phyloP scores from a whole-genome alignment of 2,888 invertebrate species.

The Lasioglossum lativentre region DNA sequence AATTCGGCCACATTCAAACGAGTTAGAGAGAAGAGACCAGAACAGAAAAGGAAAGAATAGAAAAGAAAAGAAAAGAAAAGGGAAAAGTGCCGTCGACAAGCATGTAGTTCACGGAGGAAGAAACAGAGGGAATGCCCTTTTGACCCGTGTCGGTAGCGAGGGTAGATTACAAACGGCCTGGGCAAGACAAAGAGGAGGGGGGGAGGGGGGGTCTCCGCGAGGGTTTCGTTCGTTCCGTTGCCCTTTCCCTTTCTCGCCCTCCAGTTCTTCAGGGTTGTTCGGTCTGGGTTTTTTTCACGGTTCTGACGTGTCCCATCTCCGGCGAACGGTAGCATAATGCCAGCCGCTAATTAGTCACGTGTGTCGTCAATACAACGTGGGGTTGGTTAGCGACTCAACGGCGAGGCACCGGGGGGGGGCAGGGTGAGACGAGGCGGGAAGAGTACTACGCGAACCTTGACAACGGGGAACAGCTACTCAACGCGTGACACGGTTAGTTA shows the following conservation, averaged over 20 bases:
- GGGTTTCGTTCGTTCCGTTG: not conserved
- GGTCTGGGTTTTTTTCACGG: not conserved
- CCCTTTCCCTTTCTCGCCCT: not conserved
- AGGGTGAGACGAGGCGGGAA: not conserved
- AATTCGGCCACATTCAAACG: not conserved
- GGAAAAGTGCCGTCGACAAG: not conserved
- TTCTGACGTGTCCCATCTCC: not conserved
- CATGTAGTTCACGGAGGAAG: not conserved
- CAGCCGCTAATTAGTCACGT: not conserved
- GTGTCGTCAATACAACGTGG: not conserved
- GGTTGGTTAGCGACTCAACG: not conserved
- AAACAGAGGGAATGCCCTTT: constrained; percentile 6
- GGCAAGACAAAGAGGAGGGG: not conserved
- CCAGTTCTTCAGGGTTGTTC: not conserved
- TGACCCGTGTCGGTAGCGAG: not conserved
- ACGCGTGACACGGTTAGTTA: constrained; percentile 49
- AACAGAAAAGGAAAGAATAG: not conserved
- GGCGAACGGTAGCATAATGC: not conserved
- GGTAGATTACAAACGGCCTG: not conserved
- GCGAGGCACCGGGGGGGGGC: not conserved
- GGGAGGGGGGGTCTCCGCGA: not conserved
- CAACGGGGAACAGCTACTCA: constrained; percentile 22
- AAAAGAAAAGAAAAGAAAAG: not conserved
- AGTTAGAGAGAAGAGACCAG: not conserved
- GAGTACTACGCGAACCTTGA: constrained; percentile 10